Base-by-base conservation (phyloP, 2,888 invertebrate genomes). In the Melikaiella ostensackeni region DNA sequence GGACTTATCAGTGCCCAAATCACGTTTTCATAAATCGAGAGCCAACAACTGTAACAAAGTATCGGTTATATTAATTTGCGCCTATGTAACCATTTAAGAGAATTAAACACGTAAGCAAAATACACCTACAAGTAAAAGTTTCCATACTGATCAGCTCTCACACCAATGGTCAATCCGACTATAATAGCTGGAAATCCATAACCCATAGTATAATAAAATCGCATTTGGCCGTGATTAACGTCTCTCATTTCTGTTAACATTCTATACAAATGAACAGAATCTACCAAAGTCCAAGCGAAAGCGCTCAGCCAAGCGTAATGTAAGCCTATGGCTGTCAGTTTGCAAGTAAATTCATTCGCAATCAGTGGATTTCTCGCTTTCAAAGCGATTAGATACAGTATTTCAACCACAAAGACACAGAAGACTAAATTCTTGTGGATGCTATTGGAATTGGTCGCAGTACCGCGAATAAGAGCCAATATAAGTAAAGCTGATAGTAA, bases 1-100 rank as follows among this genome's bases (percentile, higher is more conserved):
- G 99, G 98, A 4, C 97, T 97, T 84, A 98, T 97, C 86, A 98
- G 94, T 93, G 98, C 97, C 98, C 98, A 99, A 63, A 98, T 96
- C 30, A 98, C 97, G 30, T 96, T 96, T 91, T 98, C 98, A 90
- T 98, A 97, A 61, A 98, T 95, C 11, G 97, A 97, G 80, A 99
- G 93, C 98, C 98, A 99, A 91, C 99, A 99, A 91, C 98, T 98
- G 91, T 64, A 82, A 85, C 66, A n/a, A 19, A 62, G 38, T 46
- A 21, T 50, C 24, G 21, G 27, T 74, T 9, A 75, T 16, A n/a
- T 30, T 73, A 46, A 30, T 70, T 57, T 73, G 19, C 24, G 74
- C 13, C 38, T 61, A 46, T 9, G n/a, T n/a, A n/a, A 24, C 13
- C 21, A 24, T 19, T 11, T 1, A 50, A 57, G 46, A 38, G 13